Base-by-base conservation (phyloP, 1,140 invertebrate genomes). In the Microplitis demolitor region DNA sequence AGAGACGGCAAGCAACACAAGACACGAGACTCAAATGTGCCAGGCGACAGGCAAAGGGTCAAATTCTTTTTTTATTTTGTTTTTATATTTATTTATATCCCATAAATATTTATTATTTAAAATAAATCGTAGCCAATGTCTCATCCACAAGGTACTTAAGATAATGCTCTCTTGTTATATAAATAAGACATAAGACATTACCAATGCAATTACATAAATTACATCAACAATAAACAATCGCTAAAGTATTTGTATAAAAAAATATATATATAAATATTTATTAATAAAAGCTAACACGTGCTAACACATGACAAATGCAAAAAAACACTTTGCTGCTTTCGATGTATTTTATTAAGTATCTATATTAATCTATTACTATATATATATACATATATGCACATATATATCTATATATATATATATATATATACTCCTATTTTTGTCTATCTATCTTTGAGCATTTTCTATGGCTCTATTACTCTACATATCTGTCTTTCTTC, bases 291-390 rank as follows among this genome's bases (percentile, higher is more conserved):
- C 4, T 34, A 66, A 66, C 62, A 72, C 56, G 54, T 14, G 54
- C 66, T 61, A 13, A 75, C 74, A 75, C 74, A 72, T 67, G 61
- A 75, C 69, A 75, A 76, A 82, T 82, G 82, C 83, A 82, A 86
- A 80, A 24, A 66, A 86, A 86, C 82, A 85, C 85, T 74, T 86
- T 81, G 84, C 85, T 85, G 85, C 85, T 87, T 87, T 87, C 84
- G 84, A 63, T 87, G 85, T 87, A 80, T 84, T 85, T 80, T 86
- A 80, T 83, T 83, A 84, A 83, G 76, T 84, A 85, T 82, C 31
- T 50, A 45, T 37, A 33, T 33, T 51, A 45, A 33, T 72, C 66
- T 69, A 60, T 71, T 71, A 77, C 13, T 58, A 69, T 74, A 78
- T 75, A 75, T 73, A 63, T 77, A 68, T 73, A 66, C 73, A 71